Conservation (phyloP, 2,113 vertebrate species). For the Poecile atricapillus region DNA sequence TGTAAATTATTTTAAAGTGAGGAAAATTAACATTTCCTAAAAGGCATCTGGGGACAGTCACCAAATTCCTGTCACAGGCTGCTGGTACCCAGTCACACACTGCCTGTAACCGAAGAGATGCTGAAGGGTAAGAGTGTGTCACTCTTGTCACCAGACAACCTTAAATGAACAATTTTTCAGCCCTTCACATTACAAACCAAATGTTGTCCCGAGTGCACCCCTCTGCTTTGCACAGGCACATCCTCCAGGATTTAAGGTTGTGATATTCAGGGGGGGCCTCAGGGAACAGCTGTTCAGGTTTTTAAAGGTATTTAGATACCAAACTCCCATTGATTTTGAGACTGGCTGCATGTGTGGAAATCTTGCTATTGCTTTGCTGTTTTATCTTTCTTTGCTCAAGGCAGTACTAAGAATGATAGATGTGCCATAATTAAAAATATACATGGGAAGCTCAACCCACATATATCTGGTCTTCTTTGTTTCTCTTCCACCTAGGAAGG, state of each 20-base stretch:
- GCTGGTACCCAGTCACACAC: not conserved
- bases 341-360: not conserved
- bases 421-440: constrained; percentile 45
- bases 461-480: not conserved
- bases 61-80: not conserved
- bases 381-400: constrained; percentile 41
- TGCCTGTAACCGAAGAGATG: not conserved
- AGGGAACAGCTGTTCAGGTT: constrained; percentile 1
- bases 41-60: not conserved
- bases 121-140: not conserved
- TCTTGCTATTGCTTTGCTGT: constrained; percentile 15
- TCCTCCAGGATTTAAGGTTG: constrained; percentile 21
- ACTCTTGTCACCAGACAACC: not conserved
- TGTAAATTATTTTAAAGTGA: not conserved
- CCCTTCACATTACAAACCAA: not conserved
- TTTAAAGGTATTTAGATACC: constrained; percentile 37
- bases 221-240: not conserved
- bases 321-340: constrained; percentile 31
- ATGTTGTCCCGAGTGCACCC: not conserved
- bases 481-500: not conserved
- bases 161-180: not conserved
- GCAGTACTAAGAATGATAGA: constrained; percentile 36
- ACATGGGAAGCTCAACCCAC: not conserved
- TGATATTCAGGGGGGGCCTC: not conserved
- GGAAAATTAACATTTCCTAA: not conserved